Conservation (phyloP, 2,888 invertebrate species). For the Barypeithes pellucidus region DNA sequence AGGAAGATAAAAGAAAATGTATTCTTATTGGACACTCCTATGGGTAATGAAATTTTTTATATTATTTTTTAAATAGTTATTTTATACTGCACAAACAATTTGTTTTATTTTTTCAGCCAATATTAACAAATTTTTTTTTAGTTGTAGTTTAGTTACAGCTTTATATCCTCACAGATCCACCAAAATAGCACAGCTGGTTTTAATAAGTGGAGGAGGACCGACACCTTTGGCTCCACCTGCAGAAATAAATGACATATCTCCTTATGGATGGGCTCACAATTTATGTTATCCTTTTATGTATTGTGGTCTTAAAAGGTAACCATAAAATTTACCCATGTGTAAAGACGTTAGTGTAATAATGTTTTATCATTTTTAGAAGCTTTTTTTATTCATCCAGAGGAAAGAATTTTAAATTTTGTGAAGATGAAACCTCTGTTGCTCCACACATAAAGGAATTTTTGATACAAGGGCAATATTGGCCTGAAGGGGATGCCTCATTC, state of each 20-base stretch:
- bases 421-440: conserved; percentile 69
- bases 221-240: conserved; percentile 77
- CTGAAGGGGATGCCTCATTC: conserved; percentile 79
- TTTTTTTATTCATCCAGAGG: conserved; percentile 74
- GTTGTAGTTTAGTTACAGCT: conserved; percentile 78
- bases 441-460: conserved; percentile 72
- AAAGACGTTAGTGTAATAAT: background rate
- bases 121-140: conserved; percentile 59
- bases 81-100: no score
- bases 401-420: conserved; percentile 73
- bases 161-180: conserved; percentile 74
- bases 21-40: conserved; percentile 80
- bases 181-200: conserved; percentile 75
- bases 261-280: conserved; percentile 72
- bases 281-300: conserved; percentile 75
- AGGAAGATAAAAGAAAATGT: conserved; percentile 71
- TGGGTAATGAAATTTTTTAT: conserved; percentile 71
- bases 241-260: conserved; percentile 69
- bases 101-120: conserved; percentile 32
- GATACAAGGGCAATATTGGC: conserved; percentile 78
- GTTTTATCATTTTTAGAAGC: conserved; percentile 67
- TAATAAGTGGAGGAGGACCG: conserved; percentile 81
- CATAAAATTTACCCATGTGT: background rate
- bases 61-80: no score
- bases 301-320: conserved; percentile 74